Percentiles rank a stretch among this genome's conserved stretches.
Conservation (phyloP, 2,888 invertebrate species). For the Amphipyra berbera region DNA sequence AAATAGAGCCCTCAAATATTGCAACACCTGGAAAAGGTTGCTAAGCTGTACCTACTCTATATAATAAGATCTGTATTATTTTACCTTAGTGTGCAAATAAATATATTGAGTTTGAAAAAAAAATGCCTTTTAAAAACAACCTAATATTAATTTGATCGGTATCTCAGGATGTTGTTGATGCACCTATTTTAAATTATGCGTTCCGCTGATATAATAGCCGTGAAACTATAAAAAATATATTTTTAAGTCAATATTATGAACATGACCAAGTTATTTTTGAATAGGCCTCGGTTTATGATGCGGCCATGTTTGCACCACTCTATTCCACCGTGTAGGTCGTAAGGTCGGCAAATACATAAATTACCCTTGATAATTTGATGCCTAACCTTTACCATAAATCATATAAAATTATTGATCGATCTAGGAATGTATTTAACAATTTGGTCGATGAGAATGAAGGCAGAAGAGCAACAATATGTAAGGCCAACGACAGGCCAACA, state of each 20-base stretch:
- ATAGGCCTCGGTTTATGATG: slow-evolving; percentile 11
- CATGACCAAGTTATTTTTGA: slow-evolving; percentile 8
- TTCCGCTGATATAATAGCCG: slow-evolving; percentile 1
- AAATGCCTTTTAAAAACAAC: too few species aligned
- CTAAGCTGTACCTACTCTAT: too few species aligned
- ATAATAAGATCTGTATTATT: too few species aligned
- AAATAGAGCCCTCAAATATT: too few species aligned
- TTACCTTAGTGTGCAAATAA: too few species aligned
- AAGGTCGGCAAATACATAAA: background rate
- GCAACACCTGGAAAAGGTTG: too few species aligned
- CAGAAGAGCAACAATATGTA: too few species aligned
- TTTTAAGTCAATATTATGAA: slow-evolving; percentile 29
- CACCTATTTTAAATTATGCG: background rate
- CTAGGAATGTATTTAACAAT: too few species aligned
- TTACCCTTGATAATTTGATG: background rate
- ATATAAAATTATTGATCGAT: background rate
- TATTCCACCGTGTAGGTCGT: slow-evolving; percentile 17
- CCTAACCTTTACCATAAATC: slow-evolving; percentile 13
- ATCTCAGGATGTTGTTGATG: background rate
- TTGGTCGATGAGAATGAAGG: too few species aligned
- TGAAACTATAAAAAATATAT: slow-evolving; percentile 14
- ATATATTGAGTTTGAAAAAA: too few species aligned
- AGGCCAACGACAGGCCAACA: too few species aligned
- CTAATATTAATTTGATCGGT: background rate
- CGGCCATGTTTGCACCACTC: slow-evolving; percentile 9